Evolutionary conservation across 2,797 vertebrate species (phyloP).

Genomic region (Heterohyrax brucei): DNA sequence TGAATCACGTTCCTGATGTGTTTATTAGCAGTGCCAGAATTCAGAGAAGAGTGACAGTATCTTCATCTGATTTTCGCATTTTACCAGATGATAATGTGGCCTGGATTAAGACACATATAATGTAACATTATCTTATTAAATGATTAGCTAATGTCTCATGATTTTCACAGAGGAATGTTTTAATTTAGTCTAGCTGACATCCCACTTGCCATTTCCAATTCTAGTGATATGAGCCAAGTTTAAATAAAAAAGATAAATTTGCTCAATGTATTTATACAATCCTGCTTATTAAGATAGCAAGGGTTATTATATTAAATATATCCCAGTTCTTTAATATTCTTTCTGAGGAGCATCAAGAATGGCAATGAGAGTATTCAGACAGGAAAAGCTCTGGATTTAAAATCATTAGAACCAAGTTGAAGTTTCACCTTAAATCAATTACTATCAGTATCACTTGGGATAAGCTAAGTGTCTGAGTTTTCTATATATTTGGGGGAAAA

Average conservation of each 20-base stretch:
- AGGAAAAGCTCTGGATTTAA: background rate
- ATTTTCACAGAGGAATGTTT: constrained; percentile 20
- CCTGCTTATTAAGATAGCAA: background rate
- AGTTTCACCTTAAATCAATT: background rate
- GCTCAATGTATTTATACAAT: background rate
- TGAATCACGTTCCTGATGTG: background rate
- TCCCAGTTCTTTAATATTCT: background rate
- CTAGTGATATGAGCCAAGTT: background rate
- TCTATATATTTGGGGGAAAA: background rate
- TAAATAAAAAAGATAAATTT: background rate
- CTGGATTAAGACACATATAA: background rate
- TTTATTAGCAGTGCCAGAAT: background rate
- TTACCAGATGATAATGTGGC: background rate
- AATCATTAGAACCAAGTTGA: background rate
- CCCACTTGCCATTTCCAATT: background rate
- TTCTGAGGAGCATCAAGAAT: background rate
- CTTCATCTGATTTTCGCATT: background rate
- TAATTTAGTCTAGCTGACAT: constrained; percentile 32
- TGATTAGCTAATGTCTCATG: background rate
- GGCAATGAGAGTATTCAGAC: background rate
- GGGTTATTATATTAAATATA: background rate
- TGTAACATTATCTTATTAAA: background rate
- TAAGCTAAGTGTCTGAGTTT: background rate
- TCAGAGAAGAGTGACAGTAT: background rate
- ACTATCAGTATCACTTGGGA: background rate